A percentile compares a stretch with the other conserved stretches of the same genome.
phyloP scores from a whole-genome alignment of 2,888 invertebrate species.

The Aleiodes alternator region DNA sequence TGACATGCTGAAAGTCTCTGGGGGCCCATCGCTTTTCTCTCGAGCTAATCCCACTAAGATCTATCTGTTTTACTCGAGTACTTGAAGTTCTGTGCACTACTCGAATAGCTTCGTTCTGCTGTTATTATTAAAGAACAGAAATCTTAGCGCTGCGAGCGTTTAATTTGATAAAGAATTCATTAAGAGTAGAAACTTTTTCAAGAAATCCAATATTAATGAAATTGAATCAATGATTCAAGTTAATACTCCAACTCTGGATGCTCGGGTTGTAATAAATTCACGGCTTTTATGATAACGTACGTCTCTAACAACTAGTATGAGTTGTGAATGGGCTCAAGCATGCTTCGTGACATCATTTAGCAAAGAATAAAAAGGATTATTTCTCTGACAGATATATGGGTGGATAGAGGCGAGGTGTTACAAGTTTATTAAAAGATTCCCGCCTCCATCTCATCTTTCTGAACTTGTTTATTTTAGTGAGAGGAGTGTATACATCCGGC shows the following conservation, averaged over 20 bases:
- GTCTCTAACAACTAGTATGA: background rate
- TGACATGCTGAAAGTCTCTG: conserved; percentile 43
- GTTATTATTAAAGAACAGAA: conserved; percentile 1
- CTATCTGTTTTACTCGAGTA: conserved; percentile 56
- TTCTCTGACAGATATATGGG: conserved; percentile 23
- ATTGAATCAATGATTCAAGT: no score
- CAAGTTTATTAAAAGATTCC: conserved; percentile 46
- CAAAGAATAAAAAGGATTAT: background rate
- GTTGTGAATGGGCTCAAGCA: conserved; percentile 4
- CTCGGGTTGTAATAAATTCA: no score
- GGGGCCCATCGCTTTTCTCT: conserved; percentile 42
- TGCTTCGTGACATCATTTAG: conserved; percentile 3
- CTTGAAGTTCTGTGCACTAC: conserved; percentile 22
- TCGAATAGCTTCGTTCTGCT: conserved; percentile 6
- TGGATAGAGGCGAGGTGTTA: conserved; percentile 8
- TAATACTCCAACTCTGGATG: no score
- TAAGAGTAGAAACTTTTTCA: background rate
- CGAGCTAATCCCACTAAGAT: conserved; percentile 58
- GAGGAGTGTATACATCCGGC: conserved; percentile 44
- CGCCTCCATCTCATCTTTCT: conserved; percentile 16
- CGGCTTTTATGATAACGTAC: no score
- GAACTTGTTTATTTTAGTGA: conserved; percentile 41
- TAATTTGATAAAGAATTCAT: background rate
- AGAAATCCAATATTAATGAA: background rate
- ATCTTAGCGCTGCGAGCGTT: conserved; percentile 8